Percentiles rank a stretch among this genome's conserved stretches.
phyloP scores from a whole-genome alignment of 1,140 invertebrate genomes.

The Carposina sasakii region DNA sequence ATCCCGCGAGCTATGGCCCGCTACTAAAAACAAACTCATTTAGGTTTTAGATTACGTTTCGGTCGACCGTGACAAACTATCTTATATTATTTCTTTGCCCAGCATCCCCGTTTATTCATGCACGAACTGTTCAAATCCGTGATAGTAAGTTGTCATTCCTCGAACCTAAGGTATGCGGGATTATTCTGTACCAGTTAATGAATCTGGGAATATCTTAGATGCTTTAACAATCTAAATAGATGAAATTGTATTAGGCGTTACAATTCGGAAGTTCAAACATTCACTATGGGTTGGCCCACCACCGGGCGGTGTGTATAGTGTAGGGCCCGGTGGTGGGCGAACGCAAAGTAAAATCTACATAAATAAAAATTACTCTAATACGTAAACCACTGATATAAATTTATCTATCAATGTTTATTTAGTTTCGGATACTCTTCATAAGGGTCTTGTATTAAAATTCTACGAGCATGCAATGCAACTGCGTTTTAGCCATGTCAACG shows the following conservation, averaged over 20 bases:
- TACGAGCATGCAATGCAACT: slow-evolving; percentile 29
- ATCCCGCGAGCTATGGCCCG: slow-evolving; percentile 29
- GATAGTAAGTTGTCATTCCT: slow-evolving; percentile 12
- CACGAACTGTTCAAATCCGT: slow-evolving; percentile 46
- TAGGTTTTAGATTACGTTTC: slow-evolving; percentile 51
- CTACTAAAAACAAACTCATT: slow-evolving; percentile 66
- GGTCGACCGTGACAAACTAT: slow-evolving; percentile 39
- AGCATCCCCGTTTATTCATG: slow-evolving; percentile 52
- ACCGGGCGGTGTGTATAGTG: too few species aligned
- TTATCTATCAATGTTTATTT: too few species aligned
- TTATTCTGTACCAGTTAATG: background rate
- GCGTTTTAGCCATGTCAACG: slow-evolving; percentile 25
- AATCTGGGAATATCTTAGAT: too few species aligned
- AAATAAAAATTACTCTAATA: background rate
- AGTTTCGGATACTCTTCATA: too few species aligned
- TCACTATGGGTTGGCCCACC: too few species aligned
- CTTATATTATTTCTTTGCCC: slow-evolving; percentile 54
- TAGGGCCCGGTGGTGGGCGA: too few species aligned
- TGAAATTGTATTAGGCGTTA: too few species aligned
- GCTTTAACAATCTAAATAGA: too few species aligned
- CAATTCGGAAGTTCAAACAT: too few species aligned
- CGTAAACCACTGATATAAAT: too few species aligned
- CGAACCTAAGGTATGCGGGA: background rate
- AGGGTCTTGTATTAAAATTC: slow-evolving; percentile 39
- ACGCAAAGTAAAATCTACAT: too few species aligned